Percentiles rank a stretch among this genome's conserved stretches.
phyloP scores from a whole-genome alignment of 2,797 vertebrate genomes.

The Scyliorhinus canicula region DNA sequence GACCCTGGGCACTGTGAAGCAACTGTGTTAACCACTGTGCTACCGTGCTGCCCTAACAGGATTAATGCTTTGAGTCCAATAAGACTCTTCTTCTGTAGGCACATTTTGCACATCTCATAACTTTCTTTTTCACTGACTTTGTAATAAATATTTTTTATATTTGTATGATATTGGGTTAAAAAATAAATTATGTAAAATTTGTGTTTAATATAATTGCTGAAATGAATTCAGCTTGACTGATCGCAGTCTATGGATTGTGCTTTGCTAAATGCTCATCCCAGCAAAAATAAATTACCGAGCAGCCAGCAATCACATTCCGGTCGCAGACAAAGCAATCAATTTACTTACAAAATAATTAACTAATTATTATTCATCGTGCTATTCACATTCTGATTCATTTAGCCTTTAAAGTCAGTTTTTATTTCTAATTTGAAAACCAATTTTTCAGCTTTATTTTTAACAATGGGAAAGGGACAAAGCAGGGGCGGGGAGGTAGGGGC shows the following conservation, averaged over 20 bases:
- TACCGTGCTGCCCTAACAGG: too few species aligned
- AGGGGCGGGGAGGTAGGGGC: not conserved
- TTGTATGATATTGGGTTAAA: not conserved
- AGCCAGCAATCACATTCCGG: not conserved
- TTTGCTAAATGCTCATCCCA: not conserved
- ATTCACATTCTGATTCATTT: not conserved
- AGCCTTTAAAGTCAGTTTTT: not conserved
- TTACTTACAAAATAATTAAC: slow-evolving; percentile 16
- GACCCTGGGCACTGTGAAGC: too few species aligned
- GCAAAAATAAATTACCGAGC: not conserved
- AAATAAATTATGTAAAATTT: not conserved
- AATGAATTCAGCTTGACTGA: not conserved
- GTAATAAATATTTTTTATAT: not conserved
- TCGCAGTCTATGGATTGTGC: not conserved
- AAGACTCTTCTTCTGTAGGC: too few species aligned
- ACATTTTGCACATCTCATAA: not conserved
- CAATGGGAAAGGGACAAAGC: not conserved
- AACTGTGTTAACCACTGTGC: too few species aligned
- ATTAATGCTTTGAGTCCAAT: too few species aligned
- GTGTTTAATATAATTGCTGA: not conserved
- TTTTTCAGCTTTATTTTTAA: not conserved
- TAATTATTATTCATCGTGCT: slow-evolving; percentile 14
- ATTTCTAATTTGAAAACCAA: not conserved
- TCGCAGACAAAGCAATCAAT: slow-evolving; percentile 5
- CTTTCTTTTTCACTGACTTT: not conserved